These are phyloP conservation scores for Lampris incognitus DNA, from an alignment of 2,113 vertebrate species.

Conservation along the genomic window DNA sequence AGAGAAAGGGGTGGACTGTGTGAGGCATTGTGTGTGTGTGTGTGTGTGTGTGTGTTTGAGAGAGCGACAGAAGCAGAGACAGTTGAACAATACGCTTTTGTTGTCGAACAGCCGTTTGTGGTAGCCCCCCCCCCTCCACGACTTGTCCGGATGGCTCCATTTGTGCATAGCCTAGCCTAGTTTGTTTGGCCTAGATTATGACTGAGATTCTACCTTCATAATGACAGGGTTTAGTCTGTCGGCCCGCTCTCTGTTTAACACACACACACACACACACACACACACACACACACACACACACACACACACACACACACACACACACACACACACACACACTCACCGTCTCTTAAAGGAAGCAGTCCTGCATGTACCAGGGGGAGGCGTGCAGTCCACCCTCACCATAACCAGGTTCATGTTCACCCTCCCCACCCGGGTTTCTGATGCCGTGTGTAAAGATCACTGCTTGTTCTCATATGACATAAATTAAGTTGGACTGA, in stretches of 20 bases:
- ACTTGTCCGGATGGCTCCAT: constrained; percentile 47
- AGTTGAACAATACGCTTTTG: constrained; percentile 64
- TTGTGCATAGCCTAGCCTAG: constrained; percentile 46
- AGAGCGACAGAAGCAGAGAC: not conserved
- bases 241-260: constrained; percentile 44
- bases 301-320: constrained; percentile 13
- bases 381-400: too few relatives aligned
- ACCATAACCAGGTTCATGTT: too few relatives aligned
- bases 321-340: not conserved
- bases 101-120: constrained; percentile 58
- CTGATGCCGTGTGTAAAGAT: too few relatives aligned
- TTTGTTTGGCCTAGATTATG: constrained; percentile 58
- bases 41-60: not conserved
- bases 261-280: constrained; percentile 13
- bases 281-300: constrained; percentile 2
- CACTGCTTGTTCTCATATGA: too few relatives aligned
- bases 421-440: too few relatives aligned
- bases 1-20: too few relatives aligned
- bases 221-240: constrained; percentile 23
- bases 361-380: too few relatives aligned
- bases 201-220: constrained; percentile 29
- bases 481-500: too few relatives aligned
- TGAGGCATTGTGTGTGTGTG: not conserved
- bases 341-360: too few relatives aligned
- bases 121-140: constrained; percentile 27